phyloP scores from a whole-genome alignment of 2,113 vertebrate genomes.

The Chamaea fasciata region DNA sequence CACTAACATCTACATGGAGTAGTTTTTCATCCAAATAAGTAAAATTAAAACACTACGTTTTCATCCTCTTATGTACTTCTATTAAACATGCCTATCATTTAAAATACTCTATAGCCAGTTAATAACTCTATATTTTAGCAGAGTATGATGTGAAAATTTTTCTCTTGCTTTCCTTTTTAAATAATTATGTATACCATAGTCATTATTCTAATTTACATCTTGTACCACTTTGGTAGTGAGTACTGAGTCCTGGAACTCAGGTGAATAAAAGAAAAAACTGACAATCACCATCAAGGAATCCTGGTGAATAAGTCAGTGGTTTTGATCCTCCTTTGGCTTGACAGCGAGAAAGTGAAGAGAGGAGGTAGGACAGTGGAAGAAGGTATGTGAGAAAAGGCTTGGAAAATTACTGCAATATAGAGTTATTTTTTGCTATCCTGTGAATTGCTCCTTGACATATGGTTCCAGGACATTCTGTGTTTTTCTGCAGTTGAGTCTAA shows the following conservation, averaged over 20 bases:
- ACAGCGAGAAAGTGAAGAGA: neutral
- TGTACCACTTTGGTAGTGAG: neutral
- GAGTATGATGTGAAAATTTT: neutral
- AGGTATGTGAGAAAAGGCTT: neutral
- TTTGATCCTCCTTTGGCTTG: neutral
- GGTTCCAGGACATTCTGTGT: neutral
- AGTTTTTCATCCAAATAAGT: neutral
- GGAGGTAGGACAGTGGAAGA: neutral
- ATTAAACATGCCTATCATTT: neutral
- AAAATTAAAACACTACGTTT: neutral
- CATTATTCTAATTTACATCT: neutral
- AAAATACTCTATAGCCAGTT: neutral
- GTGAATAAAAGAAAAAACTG: neutral
- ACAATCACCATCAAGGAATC: neutral
- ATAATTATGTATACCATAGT: neutral
- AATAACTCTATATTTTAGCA: neutral
- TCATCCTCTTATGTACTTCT: neutral
- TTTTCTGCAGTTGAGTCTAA: neutral
- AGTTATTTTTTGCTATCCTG: neutral
- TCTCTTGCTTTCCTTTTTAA: neutral
- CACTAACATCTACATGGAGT: neutral
- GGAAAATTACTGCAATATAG: neutral
- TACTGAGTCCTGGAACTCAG: neutral
- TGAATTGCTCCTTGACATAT: neutral
- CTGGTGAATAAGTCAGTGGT: neutral